phyloP scores from a whole-genome alignment of 2,888 invertebrate genomes.

The Tricholauxania praeusta region DNA sequence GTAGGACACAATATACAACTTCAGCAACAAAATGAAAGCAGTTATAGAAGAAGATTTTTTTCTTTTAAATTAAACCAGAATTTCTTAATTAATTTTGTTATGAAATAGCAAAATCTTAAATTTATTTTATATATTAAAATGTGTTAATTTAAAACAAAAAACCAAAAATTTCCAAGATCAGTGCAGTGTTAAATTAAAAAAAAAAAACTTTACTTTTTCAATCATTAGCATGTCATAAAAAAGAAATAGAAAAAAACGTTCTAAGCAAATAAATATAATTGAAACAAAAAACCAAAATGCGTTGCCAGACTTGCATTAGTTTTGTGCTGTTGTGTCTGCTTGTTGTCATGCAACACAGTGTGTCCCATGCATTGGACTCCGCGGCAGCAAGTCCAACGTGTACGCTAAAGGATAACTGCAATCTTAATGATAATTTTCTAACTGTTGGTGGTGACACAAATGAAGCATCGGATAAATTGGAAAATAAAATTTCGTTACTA shows the following conservation, averaged over 20 bases:
- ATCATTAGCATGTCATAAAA: constrained; percentile 9
- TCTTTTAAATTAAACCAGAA: too few species aligned
- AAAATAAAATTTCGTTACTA: constrained; percentile 62
- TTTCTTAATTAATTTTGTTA: too few species aligned
- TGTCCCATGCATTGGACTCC: constrained; percentile 47
- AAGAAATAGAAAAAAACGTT: not conserved
- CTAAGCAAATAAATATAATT: not conserved
- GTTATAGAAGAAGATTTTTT: too few species aligned
- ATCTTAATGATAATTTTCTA: constrained; percentile 59
- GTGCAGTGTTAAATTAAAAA: not conserved
- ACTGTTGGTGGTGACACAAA: constrained; percentile 46
- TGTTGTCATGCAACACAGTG: not conserved
- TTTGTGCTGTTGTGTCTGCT: not conserved
- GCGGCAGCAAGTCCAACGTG: constrained; percentile 57
- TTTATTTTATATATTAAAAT: not conserved
- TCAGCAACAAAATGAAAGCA: too few species aligned
- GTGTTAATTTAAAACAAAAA: not conserved
- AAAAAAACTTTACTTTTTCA: too few species aligned
- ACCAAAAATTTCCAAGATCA: not conserved
- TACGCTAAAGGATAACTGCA: constrained; percentile 62
- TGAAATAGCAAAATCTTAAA: not conserved
- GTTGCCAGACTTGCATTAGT: not conserved
- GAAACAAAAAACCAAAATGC: not conserved
- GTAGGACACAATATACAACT: too few species aligned
- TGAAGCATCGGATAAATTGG: constrained; percentile 53